Conservation (phyloP, 2,113 vertebrate species). For the Elephas maximus region DNA sequence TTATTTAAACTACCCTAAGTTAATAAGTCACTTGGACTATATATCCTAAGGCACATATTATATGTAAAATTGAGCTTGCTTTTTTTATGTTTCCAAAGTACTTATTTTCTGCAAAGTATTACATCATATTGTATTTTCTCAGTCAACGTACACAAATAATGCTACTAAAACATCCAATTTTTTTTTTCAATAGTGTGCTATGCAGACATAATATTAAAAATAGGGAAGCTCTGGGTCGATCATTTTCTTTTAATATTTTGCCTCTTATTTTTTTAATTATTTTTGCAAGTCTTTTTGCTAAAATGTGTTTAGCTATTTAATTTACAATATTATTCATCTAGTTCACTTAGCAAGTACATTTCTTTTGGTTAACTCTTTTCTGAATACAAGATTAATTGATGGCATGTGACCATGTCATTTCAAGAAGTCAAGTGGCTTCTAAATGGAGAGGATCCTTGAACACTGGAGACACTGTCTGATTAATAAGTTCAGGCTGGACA, state of each 20-base stretch:
- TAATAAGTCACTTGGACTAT: not conserved
- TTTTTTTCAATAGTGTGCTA: slow-evolving; percentile 50
- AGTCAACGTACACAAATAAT: slow-evolving; percentile 13
- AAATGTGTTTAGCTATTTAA: not conserved
- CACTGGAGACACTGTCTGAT: not conserved
- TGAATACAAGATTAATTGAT: not conserved
- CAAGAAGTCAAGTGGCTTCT: slow-evolving; percentile 10
- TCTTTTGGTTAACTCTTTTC: not conserved
- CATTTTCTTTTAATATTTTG: not conserved
- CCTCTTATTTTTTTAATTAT: slow-evolving; percentile 3
- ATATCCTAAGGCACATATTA: not conserved
- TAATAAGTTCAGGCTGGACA: not conserved
- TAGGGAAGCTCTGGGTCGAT: slow-evolving; percentile 42
- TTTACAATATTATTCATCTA: not conserved
- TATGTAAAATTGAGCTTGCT: not conserved
- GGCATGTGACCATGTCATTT: not conserved
- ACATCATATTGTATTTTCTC: not conserved
- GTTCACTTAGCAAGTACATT: not conserved
- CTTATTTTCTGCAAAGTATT: not conserved
- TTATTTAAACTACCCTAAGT: not conserved
- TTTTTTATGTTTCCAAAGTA: not conserved
- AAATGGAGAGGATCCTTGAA: not conserved
- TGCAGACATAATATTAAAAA: slow-evolving; percentile 69
- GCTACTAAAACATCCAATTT: not conserved
- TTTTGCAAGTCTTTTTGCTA: not conserved